These are phyloP conservation scores for Drosophila kanekoi DNA, from an alignment of 2,888 invertebrate genomes.

Conservation along the genomic window DNA sequence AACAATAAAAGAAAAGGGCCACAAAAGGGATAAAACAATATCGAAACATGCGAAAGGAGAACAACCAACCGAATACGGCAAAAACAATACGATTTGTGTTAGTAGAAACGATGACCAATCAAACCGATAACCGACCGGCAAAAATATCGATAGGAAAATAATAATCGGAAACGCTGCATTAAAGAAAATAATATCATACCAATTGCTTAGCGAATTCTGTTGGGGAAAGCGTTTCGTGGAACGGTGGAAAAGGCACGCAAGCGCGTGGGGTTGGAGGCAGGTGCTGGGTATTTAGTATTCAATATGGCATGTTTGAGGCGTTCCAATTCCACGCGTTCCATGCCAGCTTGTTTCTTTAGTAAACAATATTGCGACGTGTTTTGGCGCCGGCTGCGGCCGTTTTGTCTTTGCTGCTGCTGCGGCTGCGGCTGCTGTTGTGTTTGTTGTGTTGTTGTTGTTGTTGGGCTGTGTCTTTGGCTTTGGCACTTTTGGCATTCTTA, in stretches of 20 bases:
- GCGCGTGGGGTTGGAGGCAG: background rate
- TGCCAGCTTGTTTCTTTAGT: slow-evolving; percentile 45
- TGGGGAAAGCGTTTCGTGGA: slow-evolving; percentile 27
- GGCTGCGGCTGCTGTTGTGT: slow-evolving; percentile 52
- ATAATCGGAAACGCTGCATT: slow-evolving; percentile 7
- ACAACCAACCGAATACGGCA: slow-evolving; percentile 1
- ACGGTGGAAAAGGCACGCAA: slow-evolving; percentile 29
- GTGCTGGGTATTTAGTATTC: slow-evolving; percentile 8
- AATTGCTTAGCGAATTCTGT: slow-evolving; percentile 47
- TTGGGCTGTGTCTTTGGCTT: slow-evolving; percentile 69
- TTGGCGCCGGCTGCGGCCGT: slow-evolving; percentile 47
- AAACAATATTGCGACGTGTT: slow-evolving; percentile 81
- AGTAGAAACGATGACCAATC: slow-evolving; percentile 21
- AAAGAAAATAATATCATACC: slow-evolving; percentile 43
- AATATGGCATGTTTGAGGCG: slow-evolving; percentile 32
- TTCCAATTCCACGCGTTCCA: slow-evolving; percentile 45
- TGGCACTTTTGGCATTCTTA: slow-evolving; percentile 74
- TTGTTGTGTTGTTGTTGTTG: slow-evolving; percentile 54
- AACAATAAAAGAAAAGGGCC: slow-evolving; percentile 3
- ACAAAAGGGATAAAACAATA: slow-evolving; percentile 12
- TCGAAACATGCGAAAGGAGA: slow-evolving; percentile 36
- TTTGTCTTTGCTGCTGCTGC: slow-evolving; percentile 79
- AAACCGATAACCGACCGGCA: background rate
- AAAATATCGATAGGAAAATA: slow-evolving; percentile 5
- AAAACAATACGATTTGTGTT: slow-evolving; percentile 14